These are phyloP conservation scores for Drosophila hamatofila DNA, from an alignment of 2,888 invertebrate genomes.

Conservation along the genomic window DNA sequence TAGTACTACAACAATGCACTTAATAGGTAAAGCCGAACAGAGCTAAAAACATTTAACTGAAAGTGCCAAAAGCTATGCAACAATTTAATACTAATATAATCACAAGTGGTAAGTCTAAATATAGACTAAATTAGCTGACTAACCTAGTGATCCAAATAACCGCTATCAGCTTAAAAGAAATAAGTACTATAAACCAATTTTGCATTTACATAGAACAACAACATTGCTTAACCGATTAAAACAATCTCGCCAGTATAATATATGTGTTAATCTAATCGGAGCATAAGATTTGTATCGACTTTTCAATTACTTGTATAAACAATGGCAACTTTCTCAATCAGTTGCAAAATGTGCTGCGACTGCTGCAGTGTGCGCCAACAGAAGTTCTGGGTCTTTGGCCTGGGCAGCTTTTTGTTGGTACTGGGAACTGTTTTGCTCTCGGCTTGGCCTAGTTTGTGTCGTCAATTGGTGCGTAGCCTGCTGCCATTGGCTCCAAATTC, in stretches of 20 bases:
- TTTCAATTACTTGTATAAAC: constrained; percentile 22
- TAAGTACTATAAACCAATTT: constrained; percentile 5
- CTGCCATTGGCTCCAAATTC: constrained; percentile 88
- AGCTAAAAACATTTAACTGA: background rate
- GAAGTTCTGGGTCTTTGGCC: constrained; percentile 79
- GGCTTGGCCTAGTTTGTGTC: constrained; percentile 77
- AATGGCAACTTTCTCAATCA: constrained; percentile 12
- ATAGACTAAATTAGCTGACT: background rate
- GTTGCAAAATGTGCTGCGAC: constrained; percentile 77
- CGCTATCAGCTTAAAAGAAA: constrained; percentile 9
- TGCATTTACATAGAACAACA: constrained; percentile 7
- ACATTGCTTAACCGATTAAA: constrained; percentile 1
- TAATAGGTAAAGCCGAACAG: no score
- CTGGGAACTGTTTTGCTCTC: constrained; percentile 73
- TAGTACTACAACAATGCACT: no score
- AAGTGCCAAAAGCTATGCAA: constrained; percentile 6
- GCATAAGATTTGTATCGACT: background rate
- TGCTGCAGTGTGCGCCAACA: constrained; percentile 80
- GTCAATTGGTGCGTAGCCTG: constrained; percentile 45
- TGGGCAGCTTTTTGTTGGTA: constrained; percentile 59
- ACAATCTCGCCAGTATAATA: background rate
- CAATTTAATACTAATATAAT: background rate
- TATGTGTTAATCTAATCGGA: constrained; percentile 41
- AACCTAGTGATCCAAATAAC: background rate
- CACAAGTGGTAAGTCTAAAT: background rate